A percentile compares a stretch with the other conserved stretches of the same genome.
phyloP scores from a whole-genome alignment of 2,797 vertebrate species.

The Danio kyathit region DNA sequence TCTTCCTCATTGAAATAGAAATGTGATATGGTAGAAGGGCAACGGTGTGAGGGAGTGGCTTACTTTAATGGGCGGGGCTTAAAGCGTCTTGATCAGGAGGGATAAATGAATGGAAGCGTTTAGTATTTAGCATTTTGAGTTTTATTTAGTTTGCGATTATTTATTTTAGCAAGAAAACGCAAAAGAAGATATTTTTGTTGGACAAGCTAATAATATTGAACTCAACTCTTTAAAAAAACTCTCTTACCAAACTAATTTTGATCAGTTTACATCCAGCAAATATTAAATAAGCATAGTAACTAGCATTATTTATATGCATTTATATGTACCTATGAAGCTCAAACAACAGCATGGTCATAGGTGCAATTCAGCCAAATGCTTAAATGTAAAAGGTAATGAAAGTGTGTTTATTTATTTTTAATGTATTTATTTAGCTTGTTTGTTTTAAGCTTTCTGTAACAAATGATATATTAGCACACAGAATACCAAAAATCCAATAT shows the following conservation, averaged over 20 bases:
- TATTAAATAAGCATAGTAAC: too few relatives aligned
- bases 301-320: background rate
- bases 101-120: too few relatives aligned
- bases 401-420: background rate
- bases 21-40: background rate
- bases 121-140: background rate
- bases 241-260: too few relatives aligned
- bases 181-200: too few relatives aligned
- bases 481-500: background rate
- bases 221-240: too few relatives aligned
- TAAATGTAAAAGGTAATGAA: background rate
- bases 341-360: background rate
- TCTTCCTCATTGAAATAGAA: background rate
- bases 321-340: background rate
- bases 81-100: background rate
- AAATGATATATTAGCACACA: background rate
- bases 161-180: background rate
- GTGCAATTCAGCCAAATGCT: background rate
- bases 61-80: conserved; percentile 5
- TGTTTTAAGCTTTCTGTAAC: background rate
- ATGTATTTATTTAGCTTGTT: background rate
- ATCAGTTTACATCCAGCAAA: too few relatives aligned
- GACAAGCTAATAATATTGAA: too few relatives aligned
- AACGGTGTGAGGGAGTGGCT: accelerated
- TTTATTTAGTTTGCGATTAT: background rate